Percentiles rank a stretch among this genome's conserved stretches.
These are phyloP conservation scores for Drosophila mayri DNA, from an alignment of 1,140 invertebrate genomes.

Conservation along the genomic window DNA sequence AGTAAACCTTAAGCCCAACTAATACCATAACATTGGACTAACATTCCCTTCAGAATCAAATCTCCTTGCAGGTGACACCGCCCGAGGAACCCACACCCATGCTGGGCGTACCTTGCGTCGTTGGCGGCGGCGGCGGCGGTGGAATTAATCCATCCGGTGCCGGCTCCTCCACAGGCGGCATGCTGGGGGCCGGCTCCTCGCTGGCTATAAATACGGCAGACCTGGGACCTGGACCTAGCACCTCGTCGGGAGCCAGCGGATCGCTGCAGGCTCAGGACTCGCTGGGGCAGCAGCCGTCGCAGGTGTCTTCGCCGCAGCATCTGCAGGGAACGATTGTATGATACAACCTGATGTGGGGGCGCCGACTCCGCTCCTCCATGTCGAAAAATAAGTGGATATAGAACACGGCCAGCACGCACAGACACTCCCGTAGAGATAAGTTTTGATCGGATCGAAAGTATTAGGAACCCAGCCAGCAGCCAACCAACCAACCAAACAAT, in stretches of 20 bases:
- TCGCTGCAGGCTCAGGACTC: slow-evolving; percentile 78
- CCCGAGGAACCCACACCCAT: slow-evolving; percentile 90
- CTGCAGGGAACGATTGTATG: slow-evolving; percentile 95
- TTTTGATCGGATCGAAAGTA: slow-evolving; percentile 52
- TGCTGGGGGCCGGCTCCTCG: slow-evolving; percentile 62
- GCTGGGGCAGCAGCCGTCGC: slow-evolving; percentile 59
- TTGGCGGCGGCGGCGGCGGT: slow-evolving; percentile 81
- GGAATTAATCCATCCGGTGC: slow-evolving; percentile 82
- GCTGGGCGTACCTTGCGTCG: slow-evolving; percentile 85
- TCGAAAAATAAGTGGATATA: slow-evolving; percentile 85
- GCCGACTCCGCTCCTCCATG: slow-evolving; percentile 86
- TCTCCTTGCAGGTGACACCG: slow-evolving; percentile 86
- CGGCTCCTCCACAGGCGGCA: slow-evolving; percentile 66
- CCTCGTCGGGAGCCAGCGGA: slow-evolving; percentile 53
- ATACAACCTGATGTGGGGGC: slow-evolving; percentile 96
- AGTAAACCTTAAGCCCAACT: slow-evolving; percentile 73
- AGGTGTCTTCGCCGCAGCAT: slow-evolving; percentile 89
- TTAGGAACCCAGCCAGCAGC: slow-evolving; percentile 22
- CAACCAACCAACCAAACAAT: slow-evolving; percentile 25
- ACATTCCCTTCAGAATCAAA: slow-evolving; percentile 58
- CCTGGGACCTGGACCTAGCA: slow-evolving; percentile 67
- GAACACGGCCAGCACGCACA: slow-evolving; percentile 78
- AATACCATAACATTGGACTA: background rate
- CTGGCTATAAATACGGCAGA: slow-evolving; percentile 78
- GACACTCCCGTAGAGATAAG: slow-evolving; percentile 71